A percentile compares a stretch with the other conserved stretches of the same genome.
These are phyloP conservation scores for Otocyon megalotis DNA, from an alignment of 2,113 vertebrate genomes.

Conservation along the genomic window DNA sequence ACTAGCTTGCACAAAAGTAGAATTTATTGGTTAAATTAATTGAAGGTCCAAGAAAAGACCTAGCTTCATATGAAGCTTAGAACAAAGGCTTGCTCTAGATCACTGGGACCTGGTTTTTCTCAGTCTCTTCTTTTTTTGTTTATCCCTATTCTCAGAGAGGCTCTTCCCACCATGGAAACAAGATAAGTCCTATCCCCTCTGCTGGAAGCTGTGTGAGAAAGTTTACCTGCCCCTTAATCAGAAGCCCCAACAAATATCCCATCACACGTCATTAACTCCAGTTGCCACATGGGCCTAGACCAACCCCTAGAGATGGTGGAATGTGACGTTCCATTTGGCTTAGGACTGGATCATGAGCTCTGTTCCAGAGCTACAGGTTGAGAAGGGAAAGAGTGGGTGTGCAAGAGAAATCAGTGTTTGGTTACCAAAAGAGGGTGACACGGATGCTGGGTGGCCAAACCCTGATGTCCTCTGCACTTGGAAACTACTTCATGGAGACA, in stretches of 20 bases:
- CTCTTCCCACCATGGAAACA: neutral
- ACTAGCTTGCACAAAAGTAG: constrained; percentile 54
- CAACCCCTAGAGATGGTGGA: neutral
- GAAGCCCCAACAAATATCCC: neutral
- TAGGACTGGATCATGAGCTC: neutral
- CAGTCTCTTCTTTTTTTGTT: neutral
- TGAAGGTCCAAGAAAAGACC: constrained; percentile 1
- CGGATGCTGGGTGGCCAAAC: neutral
- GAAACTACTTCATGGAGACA: neutral
- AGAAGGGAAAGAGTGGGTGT: neutral
- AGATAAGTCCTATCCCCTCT: neutral
- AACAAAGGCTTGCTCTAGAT: neutral
- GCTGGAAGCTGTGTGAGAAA: neutral
- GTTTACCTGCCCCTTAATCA: neutral
- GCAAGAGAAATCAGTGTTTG: neutral
- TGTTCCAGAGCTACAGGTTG: neutral
- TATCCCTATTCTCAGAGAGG: neutral
- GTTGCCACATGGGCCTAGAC: neutral
- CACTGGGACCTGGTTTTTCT: neutral
- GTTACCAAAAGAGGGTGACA: neutral
- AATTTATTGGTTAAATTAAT: constrained; percentile 54
- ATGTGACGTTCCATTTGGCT: neutral
- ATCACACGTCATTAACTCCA: neutral
- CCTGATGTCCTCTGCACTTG: neutral
- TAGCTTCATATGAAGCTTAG: constrained; percentile 37